A percentile compares a stretch with the other conserved stretches of the same genome.
phyloP scores from a whole-genome alignment of 1,140 invertebrate species.

The Drosophila subobscura region DNA sequence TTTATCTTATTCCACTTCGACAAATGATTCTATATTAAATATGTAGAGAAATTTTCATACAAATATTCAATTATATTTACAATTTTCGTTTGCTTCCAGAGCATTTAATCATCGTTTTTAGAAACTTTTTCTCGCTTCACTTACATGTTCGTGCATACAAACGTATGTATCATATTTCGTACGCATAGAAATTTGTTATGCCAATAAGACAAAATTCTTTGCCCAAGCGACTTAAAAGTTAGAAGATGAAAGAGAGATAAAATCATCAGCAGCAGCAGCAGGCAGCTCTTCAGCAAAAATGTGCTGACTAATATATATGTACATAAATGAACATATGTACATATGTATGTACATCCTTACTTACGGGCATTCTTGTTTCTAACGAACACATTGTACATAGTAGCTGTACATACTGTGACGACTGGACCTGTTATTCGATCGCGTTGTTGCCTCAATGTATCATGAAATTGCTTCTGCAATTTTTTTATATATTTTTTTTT shows the following conservation, averaged over 20 bases:
- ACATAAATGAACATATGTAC: background rate
- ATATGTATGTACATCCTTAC: background rate
- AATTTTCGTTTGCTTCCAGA: conserved; percentile 2
- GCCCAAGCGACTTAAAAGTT: conserved; percentile 13
- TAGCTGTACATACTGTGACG: no score
- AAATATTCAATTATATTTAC: no score
- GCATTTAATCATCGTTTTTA: conserved; percentile 12
- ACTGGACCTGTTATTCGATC: no score
- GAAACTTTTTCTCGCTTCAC: background rate
- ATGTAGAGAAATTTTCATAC: no score
- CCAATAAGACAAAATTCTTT: conserved; percentile 36
- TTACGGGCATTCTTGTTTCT: no score
- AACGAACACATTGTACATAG: no score
- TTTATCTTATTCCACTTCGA: no score
- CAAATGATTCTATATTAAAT: no score
- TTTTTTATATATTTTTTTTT: no score
- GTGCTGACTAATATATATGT: background rate
- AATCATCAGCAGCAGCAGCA: background rate
- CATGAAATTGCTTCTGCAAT: no score
- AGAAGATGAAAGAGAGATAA: conserved; percentile 5
- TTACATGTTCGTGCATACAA: no score
- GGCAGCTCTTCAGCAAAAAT: background rate
- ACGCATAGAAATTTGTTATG: conserved; percentile 31
- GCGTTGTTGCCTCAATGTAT: no score
- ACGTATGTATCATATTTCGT: conserved; percentile 5